A percentile compares a stretch with the other conserved stretches of the same genome.
Evolutionary conservation across 2,888 invertebrate genomes (phyloP).

Genomic region (Shargacucullia verbasci): DNA sequence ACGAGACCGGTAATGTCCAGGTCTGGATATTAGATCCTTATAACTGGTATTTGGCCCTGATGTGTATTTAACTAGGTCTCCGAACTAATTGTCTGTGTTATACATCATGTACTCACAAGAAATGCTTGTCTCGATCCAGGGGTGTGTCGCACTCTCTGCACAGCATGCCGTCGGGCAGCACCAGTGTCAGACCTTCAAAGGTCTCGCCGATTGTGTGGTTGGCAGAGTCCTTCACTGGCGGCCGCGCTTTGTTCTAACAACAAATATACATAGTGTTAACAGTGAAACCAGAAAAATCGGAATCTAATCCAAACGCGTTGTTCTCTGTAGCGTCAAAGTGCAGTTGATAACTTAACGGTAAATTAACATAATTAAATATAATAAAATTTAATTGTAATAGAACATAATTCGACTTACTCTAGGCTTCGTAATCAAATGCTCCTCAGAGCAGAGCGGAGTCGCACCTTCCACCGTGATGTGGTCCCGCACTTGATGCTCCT

Average conservation of each 20-base stretch:
- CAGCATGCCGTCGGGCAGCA: slow-evolving; percentile 86
- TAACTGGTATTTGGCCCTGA: too few relatives aligned
- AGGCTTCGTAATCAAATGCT: slow-evolving; percentile 83
- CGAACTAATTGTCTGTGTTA: too few relatives aligned
- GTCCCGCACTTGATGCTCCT: slow-evolving; percentile 88
- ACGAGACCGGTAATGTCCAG: too few relatives aligned
- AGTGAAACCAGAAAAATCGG: too few relatives aligned
- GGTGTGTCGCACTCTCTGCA: slow-evolving; percentile 94
- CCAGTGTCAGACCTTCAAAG: slow-evolving; percentile 79
- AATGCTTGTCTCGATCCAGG: slow-evolving; percentile 93
- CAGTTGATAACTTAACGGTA: too few relatives aligned
- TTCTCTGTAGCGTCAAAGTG: too few relatives aligned
- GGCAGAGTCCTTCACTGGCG: slow-evolving; percentile 83
- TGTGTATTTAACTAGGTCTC: too few relatives aligned
- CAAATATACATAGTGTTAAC: background rate
- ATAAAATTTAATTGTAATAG: too few relatives aligned
- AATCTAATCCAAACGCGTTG: too few relatives aligned
- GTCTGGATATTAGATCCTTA: too few relatives aligned
- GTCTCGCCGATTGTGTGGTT: slow-evolving; percentile 80
- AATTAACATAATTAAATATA: too few relatives aligned
- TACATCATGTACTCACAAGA: slow-evolving; percentile 94
- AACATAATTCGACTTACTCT: too few relatives aligned
- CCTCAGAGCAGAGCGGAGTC: slow-evolving; percentile 79
- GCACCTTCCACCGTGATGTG: slow-evolving; percentile 80
- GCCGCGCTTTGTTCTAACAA: slow-evolving; percentile 82